Percentiles rank a stretch among this genome's conserved stretches.
Conservation (phyloP, 2,113 vertebrate species). For the Perccottus glenii region DNA sequence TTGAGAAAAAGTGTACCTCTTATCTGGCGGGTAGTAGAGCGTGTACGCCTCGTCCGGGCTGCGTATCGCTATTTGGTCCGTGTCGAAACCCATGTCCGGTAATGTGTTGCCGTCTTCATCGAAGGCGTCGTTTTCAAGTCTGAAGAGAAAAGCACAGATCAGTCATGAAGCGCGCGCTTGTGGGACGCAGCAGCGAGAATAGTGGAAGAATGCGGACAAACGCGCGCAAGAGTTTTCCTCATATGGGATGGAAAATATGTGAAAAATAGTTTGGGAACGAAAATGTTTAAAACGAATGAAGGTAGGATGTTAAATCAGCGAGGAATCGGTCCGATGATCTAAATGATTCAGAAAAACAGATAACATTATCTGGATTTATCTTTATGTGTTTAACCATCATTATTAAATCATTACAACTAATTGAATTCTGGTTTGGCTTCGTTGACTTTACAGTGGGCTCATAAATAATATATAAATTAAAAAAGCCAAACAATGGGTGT, state of each 20-base stretch:
- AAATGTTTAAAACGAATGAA: background rate
- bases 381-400: background rate
- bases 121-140: conserved; percentile 92
- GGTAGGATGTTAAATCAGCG: background rate
- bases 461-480: conserved; percentile 51
- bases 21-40: conserved; percentile 87
- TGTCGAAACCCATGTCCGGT: conserved; percentile 87
- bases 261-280: background rate
- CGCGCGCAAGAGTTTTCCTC: conserved; percentile 17
- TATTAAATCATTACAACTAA: background rate
- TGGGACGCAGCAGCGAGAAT: conserved; percentile 35
- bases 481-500: conserved; percentile 54
- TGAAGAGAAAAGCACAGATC: conserved; percentile 64
- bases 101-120: conserved; percentile 90
- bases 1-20: conserved; percentile 84
- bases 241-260: background rate
- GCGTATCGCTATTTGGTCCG: conserved; percentile 84
- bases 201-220: conserved; percentile 37
- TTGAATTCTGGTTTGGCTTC: conserved; percentile 22
- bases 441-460: conserved; percentile 17
- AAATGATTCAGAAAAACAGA: background rate
- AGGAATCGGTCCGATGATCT: conserved; percentile 33
- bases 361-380: conserved; percentile 9
- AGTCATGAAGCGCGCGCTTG: conserved; percentile 26
- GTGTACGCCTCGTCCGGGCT: conserved; percentile 88